phyloP scores from a whole-genome alignment of 1,140 invertebrate species.

The Drosophila bifasciata region DNA sequence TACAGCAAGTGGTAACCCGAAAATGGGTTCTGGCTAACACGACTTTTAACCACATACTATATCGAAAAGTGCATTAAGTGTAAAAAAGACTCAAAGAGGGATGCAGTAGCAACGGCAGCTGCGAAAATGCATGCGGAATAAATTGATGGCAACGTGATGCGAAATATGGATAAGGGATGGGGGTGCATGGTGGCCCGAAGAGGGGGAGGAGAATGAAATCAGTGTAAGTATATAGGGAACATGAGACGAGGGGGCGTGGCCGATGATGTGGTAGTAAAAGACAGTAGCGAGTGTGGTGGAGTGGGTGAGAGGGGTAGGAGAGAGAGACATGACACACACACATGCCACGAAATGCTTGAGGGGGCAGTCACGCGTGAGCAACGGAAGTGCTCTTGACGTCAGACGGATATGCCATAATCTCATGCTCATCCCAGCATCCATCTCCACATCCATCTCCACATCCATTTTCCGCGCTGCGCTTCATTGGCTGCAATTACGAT shows the following conservation, averaged over 20 bases:
- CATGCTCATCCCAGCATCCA: conserved; percentile 11
- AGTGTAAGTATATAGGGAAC: conserved; percentile 1
- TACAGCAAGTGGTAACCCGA: neutral
- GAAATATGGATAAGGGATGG: neutral
- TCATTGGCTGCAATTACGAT: conserved; percentile 43
- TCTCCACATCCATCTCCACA: neutral
- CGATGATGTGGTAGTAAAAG: neutral
- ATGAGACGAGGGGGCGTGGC: neutral
- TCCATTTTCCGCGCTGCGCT: conserved; percentile 9
- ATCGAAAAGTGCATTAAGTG: conserved; percentile 14
- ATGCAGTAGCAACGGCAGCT: neutral
- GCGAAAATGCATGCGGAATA: neutral
- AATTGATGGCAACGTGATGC: conserved; percentile 3
- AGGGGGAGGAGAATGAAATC: conserved; percentile 4
- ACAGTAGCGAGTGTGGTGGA: neutral
- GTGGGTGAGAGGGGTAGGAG: neutral
- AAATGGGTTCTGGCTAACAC: neutral
- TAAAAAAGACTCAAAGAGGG: conserved; percentile 10
- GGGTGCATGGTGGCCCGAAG: no score
- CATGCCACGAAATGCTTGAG: neutral
- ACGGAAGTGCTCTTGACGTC: conserved; percentile 55
- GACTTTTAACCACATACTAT: no score
- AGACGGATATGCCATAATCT: conserved; percentile 49
- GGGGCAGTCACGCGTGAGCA: conserved; percentile 33
- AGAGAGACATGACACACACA: neutral